These are phyloP conservation scores for Picus viridis DNA, from an alignment of 2,797 vertebrate species.

Conservation along the genomic window DNA sequence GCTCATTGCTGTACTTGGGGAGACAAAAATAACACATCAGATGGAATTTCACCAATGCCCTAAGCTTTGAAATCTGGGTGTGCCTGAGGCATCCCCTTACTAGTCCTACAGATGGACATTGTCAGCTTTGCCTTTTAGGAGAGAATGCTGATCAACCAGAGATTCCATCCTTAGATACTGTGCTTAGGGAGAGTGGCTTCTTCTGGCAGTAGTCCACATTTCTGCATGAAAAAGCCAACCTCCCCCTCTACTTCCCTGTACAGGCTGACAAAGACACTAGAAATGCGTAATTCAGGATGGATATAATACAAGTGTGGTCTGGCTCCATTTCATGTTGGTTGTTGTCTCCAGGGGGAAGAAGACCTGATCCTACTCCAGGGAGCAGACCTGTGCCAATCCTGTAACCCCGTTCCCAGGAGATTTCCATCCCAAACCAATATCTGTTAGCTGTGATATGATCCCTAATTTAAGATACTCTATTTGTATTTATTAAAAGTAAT, in stretches of 20 bases:
- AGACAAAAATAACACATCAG: background rate
- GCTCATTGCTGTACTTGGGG: background rate
- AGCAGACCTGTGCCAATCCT: background rate
- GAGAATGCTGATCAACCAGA: background rate
- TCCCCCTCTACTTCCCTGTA: background rate
- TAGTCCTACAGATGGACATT: fast-evolving
- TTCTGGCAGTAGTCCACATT: background rate
- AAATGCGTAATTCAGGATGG: background rate
- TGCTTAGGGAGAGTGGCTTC: background rate
- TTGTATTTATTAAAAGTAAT: constrained; percentile 1
- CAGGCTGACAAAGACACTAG: background rate
- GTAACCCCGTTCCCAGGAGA: background rate
- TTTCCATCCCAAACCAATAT: background rate
- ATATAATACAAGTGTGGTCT: background rate
- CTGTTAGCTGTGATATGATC: background rate
- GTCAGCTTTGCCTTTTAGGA: background rate
- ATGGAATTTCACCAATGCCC: background rate
- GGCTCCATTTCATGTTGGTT: background rate
- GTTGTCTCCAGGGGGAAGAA: background rate
- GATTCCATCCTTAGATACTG: background rate
- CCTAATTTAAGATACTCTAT: background rate
- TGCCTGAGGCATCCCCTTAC: background rate
- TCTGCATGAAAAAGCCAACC: background rate
- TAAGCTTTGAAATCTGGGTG: background rate
- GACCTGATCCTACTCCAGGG: background rate